phyloP scores from a whole-genome alignment of 2,113 vertebrate species.

The Paralichthys olivaceus region DNA sequence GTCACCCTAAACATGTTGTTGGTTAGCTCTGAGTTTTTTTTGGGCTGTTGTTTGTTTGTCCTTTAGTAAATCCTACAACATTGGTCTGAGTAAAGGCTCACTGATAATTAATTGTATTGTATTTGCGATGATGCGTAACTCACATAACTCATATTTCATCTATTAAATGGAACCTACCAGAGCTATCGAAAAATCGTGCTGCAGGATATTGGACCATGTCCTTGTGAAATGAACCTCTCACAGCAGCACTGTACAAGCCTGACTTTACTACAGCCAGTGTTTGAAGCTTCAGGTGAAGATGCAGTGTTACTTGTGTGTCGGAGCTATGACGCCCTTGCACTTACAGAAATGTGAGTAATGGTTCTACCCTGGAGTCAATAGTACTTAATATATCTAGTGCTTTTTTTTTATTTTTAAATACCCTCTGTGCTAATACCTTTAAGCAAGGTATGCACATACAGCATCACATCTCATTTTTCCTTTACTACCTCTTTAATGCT shows the following conservation, averaged over 20 bases:
- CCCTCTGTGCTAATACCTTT: conserved; percentile 32
- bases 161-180: not conserved
- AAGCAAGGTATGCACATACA: conserved; percentile 24
- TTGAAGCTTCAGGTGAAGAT: not conserved
- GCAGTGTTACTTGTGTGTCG: not conserved
- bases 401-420: conserved; percentile 20
- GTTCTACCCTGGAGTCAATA: conserved; percentile 22
- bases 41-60: no score
- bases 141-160: no score
- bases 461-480: conserved; percentile 30
- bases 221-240: not conserved
- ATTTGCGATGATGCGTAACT: no score
- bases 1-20: no score
- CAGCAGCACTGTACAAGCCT: not conserved
- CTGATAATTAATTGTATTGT: no score
- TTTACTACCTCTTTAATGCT: conserved; percentile 56
- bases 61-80: no score
- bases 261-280: not conserved
- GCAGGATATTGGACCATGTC: not conserved
- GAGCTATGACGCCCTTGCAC: conserved; percentile 15
- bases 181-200: not conserved
- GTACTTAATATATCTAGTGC: conserved; percentile 30
- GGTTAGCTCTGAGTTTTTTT: no score
- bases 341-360: conserved; percentile 46
- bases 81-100: no score